Base-by-base conservation (phyloP, 2,888 invertebrate genomes). In the Bombylius major region DNA sequence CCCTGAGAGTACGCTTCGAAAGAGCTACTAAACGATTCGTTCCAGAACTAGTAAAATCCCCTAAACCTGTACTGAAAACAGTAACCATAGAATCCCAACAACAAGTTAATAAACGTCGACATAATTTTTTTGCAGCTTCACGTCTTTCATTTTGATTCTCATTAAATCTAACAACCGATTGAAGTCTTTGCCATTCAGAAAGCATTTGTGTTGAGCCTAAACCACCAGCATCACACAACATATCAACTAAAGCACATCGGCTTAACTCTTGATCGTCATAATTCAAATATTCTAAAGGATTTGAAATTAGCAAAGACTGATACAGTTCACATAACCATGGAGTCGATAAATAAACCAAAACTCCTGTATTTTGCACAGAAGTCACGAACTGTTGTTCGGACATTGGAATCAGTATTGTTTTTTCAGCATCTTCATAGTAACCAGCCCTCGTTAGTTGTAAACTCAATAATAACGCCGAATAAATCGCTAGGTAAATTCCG, bases 241-340 rank as follows among this genome's bases (percentile, higher is more conserved):
- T 73, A 59, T 75, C 75, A 4, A 75, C 69, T 31, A 75, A 63
- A 6, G 74, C 73, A 60, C 73, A 75, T 5, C 73, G 68, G 12
- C 58, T 66, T 4, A 66, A 67, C 7, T 71, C 69, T 51, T 69
- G 58, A 54, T 72, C 71, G n/a, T 69, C 68, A 6, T 64, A 60
- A 12, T 65, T 60, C 62, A 75, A 65, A 12, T 66, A 62, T 45
- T 71, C 72, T 53, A 75, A 58, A 3, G 73, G 66, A 62, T 74
- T 75, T 56, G 80, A 80, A 0, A 86, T 81, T 5, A 93, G 76
- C 3, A 94, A 84, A 67, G 87, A 89, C 65, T 91, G 91, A 69
- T 95, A 97, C 8, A 97, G 77, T 67, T 96, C 94, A 44, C 90
- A 83, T 4, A 97, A 79, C 96, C 96, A 97, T 0, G 90, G 87